Evolutionary conservation across 2,797 vertebrate genomes (phyloP).

Genomic region (Liparis tanakae): DNA sequence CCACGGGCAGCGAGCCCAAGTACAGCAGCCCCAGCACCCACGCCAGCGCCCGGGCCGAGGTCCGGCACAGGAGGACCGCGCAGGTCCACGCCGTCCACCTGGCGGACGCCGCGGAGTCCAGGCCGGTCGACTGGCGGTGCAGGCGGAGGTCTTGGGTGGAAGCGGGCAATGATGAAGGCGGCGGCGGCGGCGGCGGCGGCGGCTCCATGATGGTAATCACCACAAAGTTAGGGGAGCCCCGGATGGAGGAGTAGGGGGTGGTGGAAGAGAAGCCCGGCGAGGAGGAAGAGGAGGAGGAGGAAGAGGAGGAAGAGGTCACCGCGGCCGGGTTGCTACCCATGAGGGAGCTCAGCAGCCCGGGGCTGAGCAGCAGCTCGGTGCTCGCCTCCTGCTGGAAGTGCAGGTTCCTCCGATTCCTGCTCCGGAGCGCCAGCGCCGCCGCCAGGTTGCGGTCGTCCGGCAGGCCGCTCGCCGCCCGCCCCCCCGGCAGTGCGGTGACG

Average conservation of each 20-base stretch:
- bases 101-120: slow-evolving; percentile 90
- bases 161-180: background rate
- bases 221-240: slow-evolving; percentile 89
- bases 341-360: slow-evolving; percentile 87
- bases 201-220: slow-evolving; percentile 97
- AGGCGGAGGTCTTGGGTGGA: slow-evolving; percentile 39
- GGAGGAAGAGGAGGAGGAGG: slow-evolving; percentile 63
- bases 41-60: slow-evolving; percentile 88
- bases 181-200: slow-evolving; percentile 64
- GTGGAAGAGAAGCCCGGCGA: slow-evolving; percentile 43
- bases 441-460: slow-evolving; percentile 93
- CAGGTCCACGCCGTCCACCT: slow-evolving; percentile 95
- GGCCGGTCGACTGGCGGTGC: slow-evolving; percentile 65
- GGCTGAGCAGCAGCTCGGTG: slow-evolving; percentile 90
- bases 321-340: slow-evolving; percentile 80
- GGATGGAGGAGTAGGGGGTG: slow-evolving; percentile 76
- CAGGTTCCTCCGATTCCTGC: slow-evolving; percentile 86
- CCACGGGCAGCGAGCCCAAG: slow-evolving; percentile 95
- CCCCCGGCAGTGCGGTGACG: slow-evolving; percentile 86
- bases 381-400: slow-evolving; percentile 75
- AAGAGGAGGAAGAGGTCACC: slow-evolving; percentile 58
- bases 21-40: slow-evolving; percentile 94
- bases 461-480: slow-evolving; percentile 85
- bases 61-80: slow-evolving; percentile 90
- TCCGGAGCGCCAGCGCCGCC: slow-evolving; percentile 85